phyloP scores from a whole-genome alignment of 2,888 invertebrate genomes.

The Rotaria socialis region DNA sequence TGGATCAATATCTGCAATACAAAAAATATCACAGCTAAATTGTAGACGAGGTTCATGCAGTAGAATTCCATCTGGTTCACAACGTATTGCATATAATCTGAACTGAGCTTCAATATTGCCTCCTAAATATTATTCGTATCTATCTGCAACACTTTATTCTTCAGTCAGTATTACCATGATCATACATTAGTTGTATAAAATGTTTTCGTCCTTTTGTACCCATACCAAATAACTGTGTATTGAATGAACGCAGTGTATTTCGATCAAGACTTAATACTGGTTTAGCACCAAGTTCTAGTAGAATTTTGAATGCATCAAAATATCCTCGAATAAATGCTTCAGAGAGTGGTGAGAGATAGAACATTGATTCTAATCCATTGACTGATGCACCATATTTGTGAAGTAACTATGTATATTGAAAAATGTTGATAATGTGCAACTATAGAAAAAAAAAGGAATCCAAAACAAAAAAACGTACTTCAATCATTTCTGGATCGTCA shows the following conservation, averaged over 20 bases:
- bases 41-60: background rate
- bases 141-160: background rate
- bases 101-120: background rate
- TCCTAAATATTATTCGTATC: background rate
- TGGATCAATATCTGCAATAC: background rate
- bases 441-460: no score
- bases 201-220: background rate
- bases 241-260: background rate
- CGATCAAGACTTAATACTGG: background rate
- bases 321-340: background rate
- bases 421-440: no score
- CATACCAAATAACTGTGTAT: background rate
- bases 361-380: background rate
- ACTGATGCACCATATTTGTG: background rate
- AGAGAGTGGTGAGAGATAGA: background rate
- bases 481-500: background rate
- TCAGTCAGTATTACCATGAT: background rate
- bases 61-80: background rate
- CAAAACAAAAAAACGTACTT: background rate
- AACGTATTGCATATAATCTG: background rate
- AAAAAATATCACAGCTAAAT: background rate
- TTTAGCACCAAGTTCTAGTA: background rate
- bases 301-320: background rate
- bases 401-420: background rate
- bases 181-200: constrained; percentile 24